These are phyloP conservation scores for Hyposoter didymator DNA, from an alignment of 2,888 invertebrate genomes.

Conservation along the genomic window DNA sequence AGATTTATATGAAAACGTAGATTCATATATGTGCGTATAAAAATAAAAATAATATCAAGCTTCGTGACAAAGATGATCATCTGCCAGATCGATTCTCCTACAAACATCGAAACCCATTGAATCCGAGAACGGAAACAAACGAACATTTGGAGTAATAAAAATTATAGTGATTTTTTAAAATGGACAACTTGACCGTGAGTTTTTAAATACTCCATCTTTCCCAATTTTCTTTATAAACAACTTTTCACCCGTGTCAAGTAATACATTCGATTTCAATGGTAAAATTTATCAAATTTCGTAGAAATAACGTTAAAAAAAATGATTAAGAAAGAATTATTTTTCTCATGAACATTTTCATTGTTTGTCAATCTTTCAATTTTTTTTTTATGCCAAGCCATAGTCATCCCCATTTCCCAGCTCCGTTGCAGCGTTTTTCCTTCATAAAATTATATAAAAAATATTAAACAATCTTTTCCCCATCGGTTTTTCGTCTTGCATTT, in stretches of 20 bases:
- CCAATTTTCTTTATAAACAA: background rate
- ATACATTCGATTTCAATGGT: background rate
- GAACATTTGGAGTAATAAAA: background rate
- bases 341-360: background rate
- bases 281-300: background rate
- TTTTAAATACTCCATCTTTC: background rate
- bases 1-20: background rate
- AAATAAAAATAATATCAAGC: conserved; percentile 30
- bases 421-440: background rate
- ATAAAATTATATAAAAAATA: too few species aligned
- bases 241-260: background rate
- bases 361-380: background rate
- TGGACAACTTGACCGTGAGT: conserved; percentile 71
- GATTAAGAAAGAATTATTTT: background rate
- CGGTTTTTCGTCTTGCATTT: background rate
- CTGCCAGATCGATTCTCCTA: conserved; percentile 39
- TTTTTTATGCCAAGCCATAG: background rate
- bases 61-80: conserved; percentile 52
- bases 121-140: background rate
- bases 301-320: background rate
- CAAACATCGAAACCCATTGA: conserved; percentile 26
- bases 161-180: conserved; percentile 46
- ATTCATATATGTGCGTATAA: background rate
- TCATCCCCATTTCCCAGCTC: background rate
- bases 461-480: too few species aligned